phyloP scores from a whole-genome alignment of 1,140 invertebrate genomes.

The Tetramorium parvispinum region DNA sequence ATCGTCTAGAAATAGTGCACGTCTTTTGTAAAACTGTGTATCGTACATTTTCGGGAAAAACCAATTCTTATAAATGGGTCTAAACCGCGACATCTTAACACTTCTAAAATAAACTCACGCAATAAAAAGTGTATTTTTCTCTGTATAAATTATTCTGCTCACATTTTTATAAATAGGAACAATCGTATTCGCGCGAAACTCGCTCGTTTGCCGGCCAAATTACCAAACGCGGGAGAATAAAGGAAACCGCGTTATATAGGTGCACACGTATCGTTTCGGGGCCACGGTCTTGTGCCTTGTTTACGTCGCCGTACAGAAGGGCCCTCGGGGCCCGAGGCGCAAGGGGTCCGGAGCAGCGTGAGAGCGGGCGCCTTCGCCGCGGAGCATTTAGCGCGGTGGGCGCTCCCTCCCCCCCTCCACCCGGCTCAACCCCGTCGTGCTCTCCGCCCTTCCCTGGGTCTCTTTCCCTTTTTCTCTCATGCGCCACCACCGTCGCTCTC shows the following conservation, averaged over 20 bases:
- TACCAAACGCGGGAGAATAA: conserved; percentile 50
- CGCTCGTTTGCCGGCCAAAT: conserved; percentile 16
- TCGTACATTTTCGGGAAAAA: neutral
- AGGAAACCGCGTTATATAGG: conserved; percentile 52
- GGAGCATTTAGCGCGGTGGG: conserved; percentile 82
- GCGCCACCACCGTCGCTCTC: conserved; percentile 22
- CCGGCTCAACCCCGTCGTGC: conserved; percentile 21
- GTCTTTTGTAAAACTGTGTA: neutral
- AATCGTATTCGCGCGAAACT: neutral
- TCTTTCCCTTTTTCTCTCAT: conserved; percentile 54
- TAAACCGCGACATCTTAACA: neutral
- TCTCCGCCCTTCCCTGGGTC: conserved; percentile 14
- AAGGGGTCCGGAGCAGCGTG: conserved; percentile 76
- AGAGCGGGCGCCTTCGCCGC: conserved; percentile 80
- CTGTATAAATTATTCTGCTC: neutral
- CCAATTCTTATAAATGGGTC: neutral
- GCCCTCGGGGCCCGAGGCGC: conserved; percentile 69
- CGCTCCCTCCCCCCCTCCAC: conserved; percentile 63
- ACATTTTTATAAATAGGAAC: neutral
- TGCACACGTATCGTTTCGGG: conserved; percentile 65
- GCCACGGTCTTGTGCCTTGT: conserved; percentile 77
- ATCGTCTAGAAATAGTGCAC: neutral
- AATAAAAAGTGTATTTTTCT: neutral
- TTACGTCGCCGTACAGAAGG: conserved; percentile 81
- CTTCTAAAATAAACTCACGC: neutral